A percentile compares a stretch with the other conserved stretches of the same genome.
Evolutionary conservation across 2,888 invertebrate genomes (phyloP).

Genomic region (Phorcus lineatus): DNA sequence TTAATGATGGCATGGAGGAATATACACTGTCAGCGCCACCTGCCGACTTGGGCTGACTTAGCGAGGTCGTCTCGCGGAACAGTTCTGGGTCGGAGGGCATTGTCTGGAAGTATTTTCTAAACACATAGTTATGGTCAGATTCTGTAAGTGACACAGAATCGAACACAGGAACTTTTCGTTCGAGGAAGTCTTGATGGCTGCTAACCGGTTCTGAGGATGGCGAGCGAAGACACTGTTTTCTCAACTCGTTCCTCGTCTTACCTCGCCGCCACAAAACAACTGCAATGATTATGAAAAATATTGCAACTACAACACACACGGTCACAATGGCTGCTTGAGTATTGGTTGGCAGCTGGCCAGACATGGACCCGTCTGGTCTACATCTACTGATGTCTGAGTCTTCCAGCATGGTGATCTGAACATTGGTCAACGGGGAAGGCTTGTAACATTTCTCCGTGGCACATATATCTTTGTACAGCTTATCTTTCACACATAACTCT

Average conservation of each 20-base stretch:
- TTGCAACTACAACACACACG: constrained; percentile 46
- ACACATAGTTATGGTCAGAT: constrained; percentile 68
- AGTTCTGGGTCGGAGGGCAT: constrained; percentile 57
- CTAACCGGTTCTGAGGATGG: constrained; percentile 40
- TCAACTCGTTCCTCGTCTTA: constrained; percentile 42
- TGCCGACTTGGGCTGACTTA: constrained; percentile 38
- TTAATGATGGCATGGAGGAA: constrained; percentile 44
- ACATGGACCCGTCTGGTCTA: constrained; percentile 31
- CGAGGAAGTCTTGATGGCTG: constrained; percentile 46
- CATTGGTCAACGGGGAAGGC: constrained; percentile 42
- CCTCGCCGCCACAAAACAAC: constrained; percentile 52
- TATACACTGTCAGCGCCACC: constrained; percentile 43
- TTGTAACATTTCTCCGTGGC: constrained; percentile 46
- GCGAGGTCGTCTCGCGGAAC: neutral
- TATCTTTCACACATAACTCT: constrained; percentile 38
- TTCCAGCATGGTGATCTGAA: constrained; percentile 41
- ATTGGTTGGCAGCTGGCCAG: constrained; percentile 37
- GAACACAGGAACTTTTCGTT: constrained; percentile 51
- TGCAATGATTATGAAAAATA: constrained; percentile 48
- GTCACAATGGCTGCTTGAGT: constrained; percentile 44
- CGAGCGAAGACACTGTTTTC: constrained; percentile 30
- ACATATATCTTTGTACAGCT: constrained; percentile 41
- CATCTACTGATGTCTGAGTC: constrained; percentile 43
- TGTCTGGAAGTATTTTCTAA: constrained; percentile 64
- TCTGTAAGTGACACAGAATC: constrained; percentile 61